phyloP scores from a whole-genome alignment of 2,113 vertebrate species.

The Cryptotis parvus region DNA sequence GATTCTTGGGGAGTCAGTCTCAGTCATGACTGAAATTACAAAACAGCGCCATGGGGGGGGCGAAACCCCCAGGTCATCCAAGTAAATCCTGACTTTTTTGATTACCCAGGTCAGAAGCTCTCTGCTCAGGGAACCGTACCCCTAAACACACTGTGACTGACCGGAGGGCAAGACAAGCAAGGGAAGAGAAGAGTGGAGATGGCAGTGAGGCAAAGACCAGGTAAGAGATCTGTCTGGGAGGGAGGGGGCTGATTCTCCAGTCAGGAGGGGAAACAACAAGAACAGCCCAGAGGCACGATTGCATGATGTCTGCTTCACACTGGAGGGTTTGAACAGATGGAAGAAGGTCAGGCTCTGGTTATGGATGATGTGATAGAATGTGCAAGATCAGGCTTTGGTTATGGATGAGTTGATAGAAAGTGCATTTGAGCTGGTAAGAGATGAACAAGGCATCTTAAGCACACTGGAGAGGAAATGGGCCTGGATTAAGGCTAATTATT shows the following conservation, averaged over 20 bases:
- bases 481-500: background rate
- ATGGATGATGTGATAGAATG: no score
- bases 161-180: background rate
- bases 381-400: constrained; percentile 16
- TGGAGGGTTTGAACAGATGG: background rate
- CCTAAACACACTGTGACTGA: background rate
- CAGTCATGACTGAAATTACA: background rate
- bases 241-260: background rate
- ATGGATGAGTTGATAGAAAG: constrained; percentile 10
- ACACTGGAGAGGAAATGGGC: background rate
- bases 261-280: background rate
- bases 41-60: background rate
- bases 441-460: constrained; percentile 16
- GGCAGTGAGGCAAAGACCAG: background rate
- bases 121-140: background rate
- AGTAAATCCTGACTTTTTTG: background rate
- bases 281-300: background rate
- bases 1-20: background rate
- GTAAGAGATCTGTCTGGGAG: background rate
- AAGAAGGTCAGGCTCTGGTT: background rate
- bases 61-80: background rate
- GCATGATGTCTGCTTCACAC: background rate
- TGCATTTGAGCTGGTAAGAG: constrained; percentile 5
- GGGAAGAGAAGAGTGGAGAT: background rate
- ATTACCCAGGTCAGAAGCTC: background rate